Evolutionary conservation across 1,140 invertebrate species (phyloP).

Genomic region (Scaptodrosophila lebanonensis): DNA sequence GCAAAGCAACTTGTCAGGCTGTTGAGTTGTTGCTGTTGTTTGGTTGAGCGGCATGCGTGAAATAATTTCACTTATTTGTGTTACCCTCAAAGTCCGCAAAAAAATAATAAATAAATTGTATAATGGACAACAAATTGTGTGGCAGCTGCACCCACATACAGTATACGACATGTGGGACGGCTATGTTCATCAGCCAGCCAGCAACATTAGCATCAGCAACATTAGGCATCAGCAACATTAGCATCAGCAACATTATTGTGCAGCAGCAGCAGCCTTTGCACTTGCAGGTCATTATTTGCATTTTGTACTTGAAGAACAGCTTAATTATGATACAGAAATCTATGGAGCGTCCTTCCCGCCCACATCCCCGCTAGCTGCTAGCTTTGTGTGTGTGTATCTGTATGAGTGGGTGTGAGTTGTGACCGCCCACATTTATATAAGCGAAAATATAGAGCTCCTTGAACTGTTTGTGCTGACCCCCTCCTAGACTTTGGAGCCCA

Average conservation of each 20-base stretch:
- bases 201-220: slow-evolving; percentile 25
- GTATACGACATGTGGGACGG: neutral
- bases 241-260: slow-evolving; percentile 7
- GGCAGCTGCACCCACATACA: neutral
- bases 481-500: too few species aligned
- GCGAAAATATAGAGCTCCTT: slow-evolving; percentile 35
- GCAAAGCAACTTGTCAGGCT: slow-evolving; percentile 26
- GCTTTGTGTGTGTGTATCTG: too few species aligned
- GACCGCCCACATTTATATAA: too few species aligned
- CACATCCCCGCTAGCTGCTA: too few species aligned
- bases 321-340: too few species aligned
- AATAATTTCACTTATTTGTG: slow-evolving; percentile 60
- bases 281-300: slow-evolving; percentile 45
- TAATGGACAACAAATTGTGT: slow-evolving; percentile 15
- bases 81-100: too few species aligned
- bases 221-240: slow-evolving; percentile 5
- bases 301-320: slow-evolving; percentile 50
- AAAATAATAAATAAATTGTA: slow-evolving; percentile 38
- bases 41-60: slow-evolving; percentile 52
- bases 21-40: slow-evolving; percentile 31
- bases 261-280: too few species aligned
- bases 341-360: too few species aligned
- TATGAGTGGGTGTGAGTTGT: too few species aligned
- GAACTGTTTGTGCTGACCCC: slow-evolving; percentile 34
- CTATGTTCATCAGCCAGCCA: neutral